Evolutionary conservation across 2,113 vertebrate genomes (phyloP).

Genomic region (Thunnus maccoyii): DNA sequence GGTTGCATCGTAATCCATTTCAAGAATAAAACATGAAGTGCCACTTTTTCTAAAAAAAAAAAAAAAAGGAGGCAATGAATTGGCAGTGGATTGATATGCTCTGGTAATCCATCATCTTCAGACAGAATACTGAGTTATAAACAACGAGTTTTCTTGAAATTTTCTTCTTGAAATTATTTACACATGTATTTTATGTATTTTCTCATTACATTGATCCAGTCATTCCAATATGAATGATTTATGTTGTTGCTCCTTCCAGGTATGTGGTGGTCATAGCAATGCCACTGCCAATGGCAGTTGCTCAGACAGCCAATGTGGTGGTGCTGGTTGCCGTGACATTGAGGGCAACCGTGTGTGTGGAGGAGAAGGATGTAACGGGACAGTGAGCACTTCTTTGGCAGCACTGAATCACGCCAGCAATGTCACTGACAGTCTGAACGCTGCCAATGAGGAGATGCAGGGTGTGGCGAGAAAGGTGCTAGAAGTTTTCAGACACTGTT

Average conservation of each 20-base stretch:
- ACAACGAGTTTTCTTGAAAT: too few relatives aligned
- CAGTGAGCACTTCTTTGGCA: slow-evolving; percentile 77
- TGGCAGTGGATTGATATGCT: too few relatives aligned
- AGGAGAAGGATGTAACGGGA: slow-evolving; percentile 83
- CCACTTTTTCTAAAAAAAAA: too few relatives aligned
- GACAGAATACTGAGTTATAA: too few relatives aligned
- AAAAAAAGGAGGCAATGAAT: too few relatives aligned
- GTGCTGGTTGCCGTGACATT: slow-evolving; percentile 85
- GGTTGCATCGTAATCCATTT: too few relatives aligned
- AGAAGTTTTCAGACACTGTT: too few relatives aligned
- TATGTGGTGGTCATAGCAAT: slow-evolving; percentile 81
- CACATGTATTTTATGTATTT: too few relatives aligned
- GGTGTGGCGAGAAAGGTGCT: slow-evolving; percentile 84
- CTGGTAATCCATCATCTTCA: too few relatives aligned
- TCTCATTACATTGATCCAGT: not conserved
- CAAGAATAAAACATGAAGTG: too few relatives aligned
- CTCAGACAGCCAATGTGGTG: slow-evolving; percentile 82
- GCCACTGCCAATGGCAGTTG: slow-evolving; percentile 78
- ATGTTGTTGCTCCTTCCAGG: slow-evolving; percentile 59
- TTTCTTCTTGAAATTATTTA: too few relatives aligned
- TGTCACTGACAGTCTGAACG: slow-evolving; percentile 75
- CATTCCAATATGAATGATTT: not conserved
- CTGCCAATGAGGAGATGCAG: slow-evolving; percentile 78
- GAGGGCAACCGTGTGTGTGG: slow-evolving; percentile 81
- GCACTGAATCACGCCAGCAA: slow-evolving; percentile 77